Evolutionary conservation across 2,888 invertebrate genomes (phyloP).

Genomic region (Rhabditophanes sp.): DNA sequence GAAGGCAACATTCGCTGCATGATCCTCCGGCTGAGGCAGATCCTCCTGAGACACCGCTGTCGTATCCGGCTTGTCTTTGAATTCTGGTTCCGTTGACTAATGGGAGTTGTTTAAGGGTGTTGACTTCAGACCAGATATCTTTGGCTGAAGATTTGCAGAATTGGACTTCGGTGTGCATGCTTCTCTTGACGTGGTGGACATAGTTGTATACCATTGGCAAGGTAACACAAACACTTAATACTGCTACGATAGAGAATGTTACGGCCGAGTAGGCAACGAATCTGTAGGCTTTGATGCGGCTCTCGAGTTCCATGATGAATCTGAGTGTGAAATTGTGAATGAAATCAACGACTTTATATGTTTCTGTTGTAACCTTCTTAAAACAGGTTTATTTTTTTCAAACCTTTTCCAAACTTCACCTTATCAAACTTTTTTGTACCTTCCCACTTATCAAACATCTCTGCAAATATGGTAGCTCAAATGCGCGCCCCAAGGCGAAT

Average conservation of each 20-base stretch:
- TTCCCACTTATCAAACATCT: too few relatives aligned
- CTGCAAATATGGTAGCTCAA: too few relatives aligned
- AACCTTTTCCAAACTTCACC: too few relatives aligned
- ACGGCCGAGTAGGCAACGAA: slow-evolving; percentile 25
- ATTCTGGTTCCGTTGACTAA: slow-evolving; percentile 19
- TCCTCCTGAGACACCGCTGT: slow-evolving; percentile 9
- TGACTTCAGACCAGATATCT: slow-evolving; percentile 34
- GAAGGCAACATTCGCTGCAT: slow-evolving; percentile 10
- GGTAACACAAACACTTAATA: slow-evolving; percentile 26
- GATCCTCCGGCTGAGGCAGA: slow-evolving; percentile 13
- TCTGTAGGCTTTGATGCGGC: slow-evolving; percentile 20
- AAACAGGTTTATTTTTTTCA: too few relatives aligned
- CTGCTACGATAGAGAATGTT: slow-evolving; percentile 25
- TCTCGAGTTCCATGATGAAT: slow-evolving; percentile 17
- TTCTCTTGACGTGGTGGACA: slow-evolving; percentile 32
- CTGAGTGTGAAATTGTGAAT: too few relatives aligned
- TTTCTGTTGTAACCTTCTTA: too few relatives aligned
- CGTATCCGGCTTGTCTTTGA: slow-evolving; percentile 21
- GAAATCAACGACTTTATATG: too few relatives aligned
- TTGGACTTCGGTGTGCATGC: slow-evolving; percentile 37
- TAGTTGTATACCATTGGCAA: slow-evolving; percentile 43
- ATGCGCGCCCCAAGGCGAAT: too few relatives aligned
- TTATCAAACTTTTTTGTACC: too few relatives aligned
- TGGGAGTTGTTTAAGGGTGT: slow-evolving; percentile 8
- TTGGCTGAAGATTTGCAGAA: slow-evolving; percentile 40